Evolutionary conservation across 2,797 vertebrate genomes (phyloP).

Genomic region (Esox masquinongy): DNA sequence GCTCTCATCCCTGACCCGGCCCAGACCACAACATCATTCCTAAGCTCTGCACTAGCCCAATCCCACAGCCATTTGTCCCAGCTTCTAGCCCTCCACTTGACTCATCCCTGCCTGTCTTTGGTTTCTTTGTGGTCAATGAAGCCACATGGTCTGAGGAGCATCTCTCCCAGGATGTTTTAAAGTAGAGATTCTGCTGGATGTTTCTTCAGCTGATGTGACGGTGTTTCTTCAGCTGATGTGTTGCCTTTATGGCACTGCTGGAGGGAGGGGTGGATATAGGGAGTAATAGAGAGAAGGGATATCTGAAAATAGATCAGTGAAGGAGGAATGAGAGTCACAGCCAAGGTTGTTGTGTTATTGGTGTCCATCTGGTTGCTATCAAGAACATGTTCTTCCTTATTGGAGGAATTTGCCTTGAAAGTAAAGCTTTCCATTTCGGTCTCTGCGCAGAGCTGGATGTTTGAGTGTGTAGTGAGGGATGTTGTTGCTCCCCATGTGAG

Average conservation of each 20-base stretch:
- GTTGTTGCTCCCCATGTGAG: constrained; percentile 24
- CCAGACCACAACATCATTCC: not conserved
- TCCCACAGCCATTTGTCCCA: constrained; percentile 37
- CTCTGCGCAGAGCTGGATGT: constrained; percentile 1
- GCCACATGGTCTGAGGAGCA: constrained; percentile 52
- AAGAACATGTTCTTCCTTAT: constrained; percentile 31
- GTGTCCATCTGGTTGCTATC: constrained; percentile 32
- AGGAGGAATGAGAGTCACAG: constrained; percentile 23
- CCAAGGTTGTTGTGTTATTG: not conserved
- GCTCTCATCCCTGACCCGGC: constrained; percentile 18
- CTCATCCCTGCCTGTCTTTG: too few species aligned
- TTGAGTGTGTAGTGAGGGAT: constrained; percentile 21
- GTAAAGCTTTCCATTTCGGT: constrained; percentile 9
- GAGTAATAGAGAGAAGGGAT: constrained; percentile 21
- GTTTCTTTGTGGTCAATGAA: constrained; percentile 36
- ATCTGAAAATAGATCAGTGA: constrained; percentile 41
- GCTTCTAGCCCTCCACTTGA: too few species aligned
- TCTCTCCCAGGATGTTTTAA: constrained; percentile 19
- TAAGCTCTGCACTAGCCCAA: not conserved
- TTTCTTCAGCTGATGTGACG: constrained; percentile 74
- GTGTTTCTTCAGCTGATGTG: not conserved
- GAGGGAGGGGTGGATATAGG: constrained; percentile 29
- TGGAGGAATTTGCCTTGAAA: constrained; percentile 46
- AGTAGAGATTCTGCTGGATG: too few species aligned
- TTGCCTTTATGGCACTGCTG: constrained; percentile 41